Conservation (phyloP, 2,797 vertebrate species). For the Halcyon smyrnensis region DNA sequence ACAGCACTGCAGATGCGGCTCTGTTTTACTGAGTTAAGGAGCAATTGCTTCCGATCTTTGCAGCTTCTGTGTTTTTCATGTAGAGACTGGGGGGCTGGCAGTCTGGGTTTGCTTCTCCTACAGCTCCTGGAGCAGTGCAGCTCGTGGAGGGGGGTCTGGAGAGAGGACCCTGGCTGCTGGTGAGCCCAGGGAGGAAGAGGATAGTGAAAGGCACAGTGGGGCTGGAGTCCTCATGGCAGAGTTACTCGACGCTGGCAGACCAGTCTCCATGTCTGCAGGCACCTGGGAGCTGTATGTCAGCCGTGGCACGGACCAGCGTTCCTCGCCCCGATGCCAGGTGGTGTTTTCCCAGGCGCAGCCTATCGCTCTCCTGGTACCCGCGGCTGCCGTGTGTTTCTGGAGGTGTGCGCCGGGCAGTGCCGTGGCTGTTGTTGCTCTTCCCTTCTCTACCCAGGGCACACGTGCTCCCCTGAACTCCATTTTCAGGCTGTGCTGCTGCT, state of each 20-base stretch:
- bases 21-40: not conserved
- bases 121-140: not conserved
- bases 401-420: accelerated
- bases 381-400: accelerated
- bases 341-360: accelerated
- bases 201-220: not conserved
- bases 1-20: not conserved
- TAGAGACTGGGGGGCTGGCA: accelerated
- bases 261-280: accelerated
- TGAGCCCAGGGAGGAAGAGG: not conserved
- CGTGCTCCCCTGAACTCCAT: accelerated
- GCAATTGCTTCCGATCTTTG: accelerated
- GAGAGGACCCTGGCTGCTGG: not conserved
- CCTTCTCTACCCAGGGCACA: accelerated
- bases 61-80: accelerated
- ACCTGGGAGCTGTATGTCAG: not conserved
- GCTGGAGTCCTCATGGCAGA: accelerated
- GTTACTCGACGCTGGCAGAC: accelerated
- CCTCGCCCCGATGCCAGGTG: accelerated
- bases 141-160: not conserved
- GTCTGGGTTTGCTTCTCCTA: not conserved
- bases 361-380: accelerated
- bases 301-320: accelerated
- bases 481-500: not conserved
- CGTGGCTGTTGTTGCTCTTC: accelerated